These are phyloP conservation scores for Monodelphis domestica DNA, from an alignment of 2,797 vertebrate species.

Conservation along the genomic window DNA sequence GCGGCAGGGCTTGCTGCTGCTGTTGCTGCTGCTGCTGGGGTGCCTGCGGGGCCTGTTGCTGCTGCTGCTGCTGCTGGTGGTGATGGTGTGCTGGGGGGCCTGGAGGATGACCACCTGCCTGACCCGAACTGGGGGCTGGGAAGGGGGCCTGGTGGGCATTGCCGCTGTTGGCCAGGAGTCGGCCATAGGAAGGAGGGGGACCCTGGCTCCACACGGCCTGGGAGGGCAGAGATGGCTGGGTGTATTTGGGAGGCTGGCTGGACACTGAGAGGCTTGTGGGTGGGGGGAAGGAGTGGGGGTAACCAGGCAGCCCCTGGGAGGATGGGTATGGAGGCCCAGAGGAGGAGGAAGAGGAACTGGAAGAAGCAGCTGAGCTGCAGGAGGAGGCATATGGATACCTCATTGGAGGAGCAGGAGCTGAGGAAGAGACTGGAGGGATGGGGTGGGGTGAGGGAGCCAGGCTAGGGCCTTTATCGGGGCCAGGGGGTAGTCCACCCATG, in stretches of 20 bases:
- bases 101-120: conserved; percentile 88
- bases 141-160: conserved; percentile 84
- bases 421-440: conserved; percentile 73
- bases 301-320: conserved; percentile 82
- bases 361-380: conserved; percentile 67
- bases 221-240: conserved; percentile 85
- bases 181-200: conserved; percentile 81
- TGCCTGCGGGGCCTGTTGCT: too few species aligned
- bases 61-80: conserved; percentile 76
- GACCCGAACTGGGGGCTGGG: conserved; percentile 79
- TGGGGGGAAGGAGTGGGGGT: conserved; percentile 87
- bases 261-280: conserved; percentile 83
- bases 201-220: conserved; percentile 88
- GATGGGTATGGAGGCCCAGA: conserved; percentile 83
- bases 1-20: conserved; percentile 85
- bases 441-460: conserved; percentile 84
- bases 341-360: conserved; percentile 82
- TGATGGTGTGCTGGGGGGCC: conserved; percentile 82
- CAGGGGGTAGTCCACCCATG: conserved; percentile 76
- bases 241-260: conserved; percentile 88
- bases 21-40: conserved; percentile 81
- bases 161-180: conserved; percentile 82
- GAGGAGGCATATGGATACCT: conserved; percentile 74
- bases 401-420: conserved; percentile 66
- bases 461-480: conserved; percentile 80